Evolutionary conservation across 2,113 vertebrate species (phyloP), one percentile per base, ranked within the genome.

Genomic region (Archilochus colubris): DNA sequence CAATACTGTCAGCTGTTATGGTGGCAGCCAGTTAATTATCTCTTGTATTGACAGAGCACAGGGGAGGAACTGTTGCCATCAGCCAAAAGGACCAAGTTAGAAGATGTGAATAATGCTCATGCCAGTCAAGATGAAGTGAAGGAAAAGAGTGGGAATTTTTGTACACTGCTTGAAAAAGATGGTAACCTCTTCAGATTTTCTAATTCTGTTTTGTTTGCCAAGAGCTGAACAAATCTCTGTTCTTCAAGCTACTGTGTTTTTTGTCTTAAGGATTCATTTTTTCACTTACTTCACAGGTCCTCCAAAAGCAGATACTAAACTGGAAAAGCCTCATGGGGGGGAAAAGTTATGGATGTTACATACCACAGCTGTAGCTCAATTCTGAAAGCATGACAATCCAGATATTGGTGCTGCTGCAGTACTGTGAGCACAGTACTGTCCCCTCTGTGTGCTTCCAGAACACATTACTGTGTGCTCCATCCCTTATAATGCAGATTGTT

Each of bases 81-180:
- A 10, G 98, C 96, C 58, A 99, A 99, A 95, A 98, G 98, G 91
- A 98, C 98, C 92, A 98, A 98, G 95, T 97, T 97, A 95, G 98
- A 98, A 89, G 97, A 96, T 46, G 61, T 86, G 72, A 92, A 96
- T 40, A 96, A 95, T 7, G 40, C 94, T 76, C 94, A 93, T 38
- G 86, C 97, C 54, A 97, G 96, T 46, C 96, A 97, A 54, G 97
- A 98, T 4, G 95, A 97, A 84, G 93, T 96, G 28, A 95, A 94
- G 86, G 94, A 87, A 94, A 78, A 46, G 77, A 93, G 28, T 80
- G 53, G 67, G 18, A 81, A 72, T 70, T 66, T 46, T 8, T 64
- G 67, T 73, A 63, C 76, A 9, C 88, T 94, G 12, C 85, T 82
- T 36, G 74, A 67, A 82, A 58, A 91, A 79, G 74, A 94, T 38